Percentiles rank a stretch among this genome's conserved stretches.
Evolutionary conservation across 2,113 vertebrate species (phyloP).

Genomic region (Microcebus griseorufus): DNA sequence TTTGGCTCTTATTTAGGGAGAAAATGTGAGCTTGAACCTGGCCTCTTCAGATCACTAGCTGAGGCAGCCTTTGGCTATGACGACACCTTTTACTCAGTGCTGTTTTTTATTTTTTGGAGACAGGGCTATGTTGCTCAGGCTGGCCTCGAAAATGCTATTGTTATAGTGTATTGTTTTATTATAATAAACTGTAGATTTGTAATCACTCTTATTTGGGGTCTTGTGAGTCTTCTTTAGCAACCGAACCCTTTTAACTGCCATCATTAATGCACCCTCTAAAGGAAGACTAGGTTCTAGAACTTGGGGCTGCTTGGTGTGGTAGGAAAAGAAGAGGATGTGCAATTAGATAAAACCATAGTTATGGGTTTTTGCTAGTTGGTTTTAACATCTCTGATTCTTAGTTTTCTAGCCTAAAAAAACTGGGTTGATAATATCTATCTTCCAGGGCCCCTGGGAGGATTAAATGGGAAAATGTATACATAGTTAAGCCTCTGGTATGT

Average conservation of each 20-base stretch:
- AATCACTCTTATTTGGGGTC: background rate
- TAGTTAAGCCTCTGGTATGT: background rate
- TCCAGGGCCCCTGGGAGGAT: background rate
- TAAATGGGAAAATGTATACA: background rate
- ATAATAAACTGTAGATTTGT: background rate
- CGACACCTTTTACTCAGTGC: background rate
- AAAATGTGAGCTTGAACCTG: background rate
- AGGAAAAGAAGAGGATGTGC: background rate
- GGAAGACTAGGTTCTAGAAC: background rate
- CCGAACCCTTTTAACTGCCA: background rate
- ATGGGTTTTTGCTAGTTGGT: background rate
- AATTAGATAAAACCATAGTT: background rate
- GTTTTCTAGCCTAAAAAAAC: background rate
- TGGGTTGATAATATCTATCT: background rate
- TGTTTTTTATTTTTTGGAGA: background rate
- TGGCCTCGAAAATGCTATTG: background rate
- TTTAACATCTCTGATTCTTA: constrained; percentile 35
- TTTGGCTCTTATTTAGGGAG: background rate
- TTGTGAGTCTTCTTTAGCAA: background rate
- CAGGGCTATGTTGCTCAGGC: too few species aligned
- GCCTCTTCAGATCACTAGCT: background rate
- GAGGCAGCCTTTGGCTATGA: background rate
- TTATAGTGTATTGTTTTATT: background rate
- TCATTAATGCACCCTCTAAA: background rate
- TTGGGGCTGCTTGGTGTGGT: background rate